A percentile compares a stretch with the other conserved stretches of the same genome.
These are phyloP conservation scores for Platycnemis pennipes DNA, from an alignment of 2,888 invertebrate genomes.

Conservation along the genomic window DNA sequence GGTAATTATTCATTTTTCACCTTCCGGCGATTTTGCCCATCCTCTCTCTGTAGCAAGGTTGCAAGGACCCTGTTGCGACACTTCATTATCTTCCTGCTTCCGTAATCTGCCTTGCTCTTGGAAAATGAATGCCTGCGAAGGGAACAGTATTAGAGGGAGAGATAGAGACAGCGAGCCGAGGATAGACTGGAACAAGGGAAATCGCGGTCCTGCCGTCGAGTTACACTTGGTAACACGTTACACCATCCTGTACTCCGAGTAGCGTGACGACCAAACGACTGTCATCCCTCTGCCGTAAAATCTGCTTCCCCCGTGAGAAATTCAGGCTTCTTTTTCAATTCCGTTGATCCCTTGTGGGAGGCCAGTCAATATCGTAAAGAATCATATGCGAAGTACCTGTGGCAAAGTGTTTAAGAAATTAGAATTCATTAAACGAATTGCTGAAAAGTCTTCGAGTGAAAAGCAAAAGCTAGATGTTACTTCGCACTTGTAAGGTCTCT, in stretches of 20 bases:
- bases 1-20: no score
- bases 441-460: no score
- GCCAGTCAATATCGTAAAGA: no score
- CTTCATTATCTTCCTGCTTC: background rate
- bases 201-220: background rate
- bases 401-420: no score
- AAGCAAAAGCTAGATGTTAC: no score
- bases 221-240: background rate
- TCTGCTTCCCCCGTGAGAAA: background rate
- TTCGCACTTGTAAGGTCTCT: no score
- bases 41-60: background rate
- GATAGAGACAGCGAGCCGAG: background rate
- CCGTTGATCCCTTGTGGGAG: no score
- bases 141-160: background rate
- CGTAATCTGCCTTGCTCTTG: background rate
- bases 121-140: background rate
- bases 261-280: background rate
- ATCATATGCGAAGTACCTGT: no score
- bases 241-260: background rate
- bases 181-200: background rate
- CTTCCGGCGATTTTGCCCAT: no score
- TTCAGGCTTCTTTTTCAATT: no score
- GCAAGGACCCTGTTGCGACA: background rate
- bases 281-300: background rate
- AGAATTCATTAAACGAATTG: no score